Conservation (phyloP, 1,140 invertebrate species). For the Ladona fulva region DNA sequence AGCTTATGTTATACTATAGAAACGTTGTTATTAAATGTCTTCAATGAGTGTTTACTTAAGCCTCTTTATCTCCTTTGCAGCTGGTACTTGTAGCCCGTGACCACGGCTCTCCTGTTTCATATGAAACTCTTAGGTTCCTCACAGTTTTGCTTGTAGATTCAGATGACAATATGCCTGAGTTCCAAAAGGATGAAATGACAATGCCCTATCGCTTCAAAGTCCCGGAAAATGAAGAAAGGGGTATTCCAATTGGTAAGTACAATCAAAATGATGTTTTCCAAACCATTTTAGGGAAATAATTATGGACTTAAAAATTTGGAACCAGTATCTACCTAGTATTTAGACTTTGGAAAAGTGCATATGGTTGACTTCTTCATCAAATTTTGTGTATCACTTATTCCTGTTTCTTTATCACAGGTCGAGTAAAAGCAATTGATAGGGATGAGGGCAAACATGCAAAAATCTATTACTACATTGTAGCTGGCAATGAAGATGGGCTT, state of each 20-base stretch:
- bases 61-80: constrained; percentile 39
- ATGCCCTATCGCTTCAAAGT: constrained; percentile 62
- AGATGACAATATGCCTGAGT: constrained; percentile 78
- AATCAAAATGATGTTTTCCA: constrained; percentile 22
- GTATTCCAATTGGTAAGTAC: constrained; percentile 50
- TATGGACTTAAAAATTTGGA: too few relatives aligned
- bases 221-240: constrained; percentile 58
- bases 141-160: constrained; percentile 70
- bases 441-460: constrained; percentile 69
- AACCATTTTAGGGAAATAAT: too few relatives aligned
- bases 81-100: constrained; percentile 79
- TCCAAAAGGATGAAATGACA: constrained; percentile 45
- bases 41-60: constrained; percentile 14
- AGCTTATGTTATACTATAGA: too few relatives aligned
- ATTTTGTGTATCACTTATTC: too few relatives aligned
- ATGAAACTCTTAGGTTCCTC: constrained; percentile 69
- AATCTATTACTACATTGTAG: constrained; percentile 73
- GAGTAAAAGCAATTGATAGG: constrained; percentile 60
- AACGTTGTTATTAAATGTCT: too few relatives aligned
- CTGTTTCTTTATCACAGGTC: constrained; percentile 43
- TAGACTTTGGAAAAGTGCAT: too few relatives aligned
- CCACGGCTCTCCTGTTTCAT: constrained; percentile 69
- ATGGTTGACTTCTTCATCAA: too few relatives aligned
- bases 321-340: too few relatives aligned
- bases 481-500: constrained; percentile 58